Evolutionary conservation across 2,888 invertebrate genomes (phyloP).

Genomic region (Harpalus rufipes): DNA sequence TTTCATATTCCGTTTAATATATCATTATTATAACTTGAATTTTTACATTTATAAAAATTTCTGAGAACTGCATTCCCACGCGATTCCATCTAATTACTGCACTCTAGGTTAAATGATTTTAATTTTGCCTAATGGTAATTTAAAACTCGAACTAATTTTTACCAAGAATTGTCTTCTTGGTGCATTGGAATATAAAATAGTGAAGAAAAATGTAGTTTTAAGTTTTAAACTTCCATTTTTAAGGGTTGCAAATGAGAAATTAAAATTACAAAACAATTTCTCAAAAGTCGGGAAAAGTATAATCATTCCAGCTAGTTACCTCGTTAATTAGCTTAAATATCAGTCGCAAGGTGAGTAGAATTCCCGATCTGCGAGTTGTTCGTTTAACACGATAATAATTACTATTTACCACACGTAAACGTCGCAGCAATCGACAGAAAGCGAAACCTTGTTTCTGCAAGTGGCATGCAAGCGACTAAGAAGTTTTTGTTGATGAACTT

Average conservation of each 20-base stretch:
- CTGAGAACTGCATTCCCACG: no score
- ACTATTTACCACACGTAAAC: slow-evolving; percentile 33
- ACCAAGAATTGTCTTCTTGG: not conserved
- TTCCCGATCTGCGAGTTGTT: slow-evolving; percentile 16
- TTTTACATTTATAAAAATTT: no score
- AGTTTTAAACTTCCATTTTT: not conserved
- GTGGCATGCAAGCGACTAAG: slow-evolving; percentile 15
- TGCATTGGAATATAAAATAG: not conserved
- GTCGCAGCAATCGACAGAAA: slow-evolving; percentile 1
- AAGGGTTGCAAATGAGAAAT: not conserved
- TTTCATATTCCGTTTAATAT: no score
- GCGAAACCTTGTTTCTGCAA: slow-evolving; percentile 30
- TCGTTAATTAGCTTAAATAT: slow-evolving; percentile 21
- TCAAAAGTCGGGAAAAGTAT: not conserved
- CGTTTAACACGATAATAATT: slow-evolving; percentile 48
- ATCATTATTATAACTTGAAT: no score
- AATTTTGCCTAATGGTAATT: not conserved
- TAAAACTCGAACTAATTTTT: not conserved
- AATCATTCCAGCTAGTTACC: slow-evolving; percentile 21
- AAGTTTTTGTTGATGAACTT: slow-evolving; percentile 28
- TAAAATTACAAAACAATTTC: slow-evolving; percentile 22
- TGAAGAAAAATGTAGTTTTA: not conserved
- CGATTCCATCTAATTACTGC: no score
- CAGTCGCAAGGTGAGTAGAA: slow-evolving; percentile 23
- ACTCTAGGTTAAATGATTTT: not conserved